These are phyloP conservation scores for Ephialtes manifestator DNA, from an alignment of 2,888 invertebrate genomes.

Conservation along the genomic window DNA sequence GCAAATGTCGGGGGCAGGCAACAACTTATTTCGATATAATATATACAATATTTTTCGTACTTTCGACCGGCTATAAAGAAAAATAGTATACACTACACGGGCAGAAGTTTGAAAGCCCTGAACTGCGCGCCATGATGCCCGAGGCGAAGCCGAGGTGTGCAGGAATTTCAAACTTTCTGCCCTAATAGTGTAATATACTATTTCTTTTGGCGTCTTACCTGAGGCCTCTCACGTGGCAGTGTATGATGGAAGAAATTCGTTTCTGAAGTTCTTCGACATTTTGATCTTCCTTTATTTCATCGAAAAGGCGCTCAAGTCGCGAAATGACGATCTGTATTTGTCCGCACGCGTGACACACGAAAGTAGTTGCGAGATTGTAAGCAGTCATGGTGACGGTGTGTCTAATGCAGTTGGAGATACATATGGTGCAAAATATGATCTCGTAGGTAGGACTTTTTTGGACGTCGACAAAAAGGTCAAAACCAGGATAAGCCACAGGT, in stretches of 20 bases:
- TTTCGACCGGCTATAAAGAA: too few species aligned
- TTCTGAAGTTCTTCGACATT: slow-evolving; percentile 1
- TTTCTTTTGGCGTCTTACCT: slow-evolving; percentile 41
- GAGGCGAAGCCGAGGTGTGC: too few species aligned
- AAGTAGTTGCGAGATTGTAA: slow-evolving; percentile 72
- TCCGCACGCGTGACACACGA: slow-evolving; percentile 75
- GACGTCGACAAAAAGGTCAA: slow-evolving; percentile 62
- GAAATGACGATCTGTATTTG: slow-evolving; percentile 70
- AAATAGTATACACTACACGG: too few species aligned
- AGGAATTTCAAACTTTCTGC: too few species aligned
- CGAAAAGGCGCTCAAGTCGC: slow-evolving; percentile 52
- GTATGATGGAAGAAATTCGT: slow-evolving; percentile 35
- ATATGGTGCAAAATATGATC: slow-evolving; percentile 67
- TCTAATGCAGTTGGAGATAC: slow-evolving; percentile 60
- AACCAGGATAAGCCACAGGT: slow-evolving; percentile 55
- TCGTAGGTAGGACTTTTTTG: slow-evolving; percentile 72
- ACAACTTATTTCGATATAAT: not conserved
- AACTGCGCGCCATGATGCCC: too few species aligned
- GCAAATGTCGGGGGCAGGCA: too few species aligned
- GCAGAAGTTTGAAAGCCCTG: too few species aligned
- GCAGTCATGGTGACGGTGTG: slow-evolving; percentile 65
- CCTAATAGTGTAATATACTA: too few species aligned
- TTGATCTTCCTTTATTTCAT: not conserved
- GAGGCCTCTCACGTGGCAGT: slow-evolving; percentile 45
- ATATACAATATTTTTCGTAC: too few species aligned